Conservation (phyloP, 2,797 vertebrate genomes). For the Syngnathus rostellatus region DNA sequence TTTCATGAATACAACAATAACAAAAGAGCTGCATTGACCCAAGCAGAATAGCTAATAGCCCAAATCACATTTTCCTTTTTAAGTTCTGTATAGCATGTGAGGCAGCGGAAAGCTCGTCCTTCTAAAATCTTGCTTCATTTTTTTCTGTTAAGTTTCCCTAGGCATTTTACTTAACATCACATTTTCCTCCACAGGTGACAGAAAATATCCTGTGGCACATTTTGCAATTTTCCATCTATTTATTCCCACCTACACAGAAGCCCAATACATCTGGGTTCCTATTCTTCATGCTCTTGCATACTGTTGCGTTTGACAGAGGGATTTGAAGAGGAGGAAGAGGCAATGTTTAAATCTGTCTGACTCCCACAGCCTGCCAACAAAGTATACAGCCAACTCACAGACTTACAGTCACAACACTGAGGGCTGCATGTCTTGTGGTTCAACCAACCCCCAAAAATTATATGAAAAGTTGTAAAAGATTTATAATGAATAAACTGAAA, state of each 20-base stretch:
- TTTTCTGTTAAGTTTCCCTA: constrained; percentile 20
- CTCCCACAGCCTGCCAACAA: constrained; percentile 34
- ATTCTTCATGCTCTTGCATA: constrained; percentile 35
- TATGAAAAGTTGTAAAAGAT: not conserved
- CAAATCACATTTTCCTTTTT: not conserved
- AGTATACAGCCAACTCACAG: constrained; percentile 12
- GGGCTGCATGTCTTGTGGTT: not conserved
- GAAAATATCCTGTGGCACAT: constrained; percentile 39
- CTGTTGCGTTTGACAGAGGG: constrained; percentile 31
- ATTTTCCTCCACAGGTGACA: constrained; percentile 39
- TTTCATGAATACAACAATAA: not conserved
- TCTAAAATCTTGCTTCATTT: constrained; percentile 12
- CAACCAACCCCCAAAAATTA: not conserved
- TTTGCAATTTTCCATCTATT: constrained; percentile 36
- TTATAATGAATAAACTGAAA: not conserved
- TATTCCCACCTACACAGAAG: constrained; percentile 36
- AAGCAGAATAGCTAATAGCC: not conserved
- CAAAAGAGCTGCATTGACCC: not conserved
- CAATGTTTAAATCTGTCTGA: constrained; percentile 39
- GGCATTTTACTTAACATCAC: constrained; percentile 40
- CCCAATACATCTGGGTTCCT: constrained; percentile 24
- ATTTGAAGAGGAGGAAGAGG: constrained; percentile 24
- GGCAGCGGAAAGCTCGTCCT: not conserved
- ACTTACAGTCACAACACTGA: constrained; percentile 6
- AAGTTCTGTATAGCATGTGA: not conserved